Evolutionary conservation across 2,888 invertebrate species (phyloP), one percentile per base, ranked within the genome.

Genomic region (Ormyrus thymus): DNA sequence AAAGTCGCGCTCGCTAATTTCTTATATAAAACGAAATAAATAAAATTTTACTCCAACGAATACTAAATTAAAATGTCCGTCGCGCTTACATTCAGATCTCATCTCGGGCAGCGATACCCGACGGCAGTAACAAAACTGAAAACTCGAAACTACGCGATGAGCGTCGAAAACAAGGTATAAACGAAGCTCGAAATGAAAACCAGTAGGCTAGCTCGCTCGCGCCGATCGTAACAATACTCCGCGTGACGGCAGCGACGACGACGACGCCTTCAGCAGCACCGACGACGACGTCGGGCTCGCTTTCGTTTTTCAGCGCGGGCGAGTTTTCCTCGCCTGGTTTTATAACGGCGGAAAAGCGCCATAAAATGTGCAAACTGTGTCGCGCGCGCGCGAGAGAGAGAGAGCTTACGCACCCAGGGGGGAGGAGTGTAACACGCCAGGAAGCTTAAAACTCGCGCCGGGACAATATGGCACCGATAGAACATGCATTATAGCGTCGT

Each of bases 341-440:
- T n/a, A 29, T 55, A 65, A 15, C 55, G 65, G 13, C 70, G 64
- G 72, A 79, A 72, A 69, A 73, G 72, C 64, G 58, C 53, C 76
- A 61, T 80, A 80, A 80, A 80, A 80, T 62, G 76, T 29, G 73
- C 62, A 80, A 80, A 73, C 73, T 59, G 72, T 72, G 71, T 72
- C 76, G 71, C 45, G 61, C 53, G 10, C 62, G 68, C n/a, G n/a
- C n/a, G n/a, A n/a, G n/a, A n/a, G n/a, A 29, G 29, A n/a, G n/a
- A 29, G 29, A 0, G 46, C 29, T 65, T 58, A 55, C 72, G 72
- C 68, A 62, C 55, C 48, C 10, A 59, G 43, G 61, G 55, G 58
- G 11, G 7, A 9, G 45, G 68, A 66, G 46, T 7, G n/a, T 61
- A 59, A 61, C 69, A 69, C 43, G n/a, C 73, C 65, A 68, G 78